Base-by-base conservation (phyloP, 2,113 vertebrate species). In the Podocnemis expansa region DNA sequence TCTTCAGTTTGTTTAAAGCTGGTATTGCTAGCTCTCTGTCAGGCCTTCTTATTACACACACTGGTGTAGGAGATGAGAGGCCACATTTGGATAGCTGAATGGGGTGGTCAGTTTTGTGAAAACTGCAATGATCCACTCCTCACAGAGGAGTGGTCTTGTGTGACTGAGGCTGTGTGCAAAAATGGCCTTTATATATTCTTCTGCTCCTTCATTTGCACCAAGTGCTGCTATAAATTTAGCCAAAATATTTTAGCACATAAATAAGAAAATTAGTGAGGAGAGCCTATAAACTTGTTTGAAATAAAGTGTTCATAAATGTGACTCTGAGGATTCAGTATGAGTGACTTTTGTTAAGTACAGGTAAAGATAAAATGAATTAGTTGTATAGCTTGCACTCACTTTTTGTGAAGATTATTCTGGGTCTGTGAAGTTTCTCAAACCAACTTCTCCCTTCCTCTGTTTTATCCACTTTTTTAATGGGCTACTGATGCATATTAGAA, bases 401-500 rank as follows among this genome's bases (percentile, higher is more conserved):
- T 41, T 90, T 54, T 91, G 58, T 56, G 10, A 86, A 49, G 55
- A 94, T 91, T 63, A 93, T 83, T 93, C 91, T 67, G 91, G 47
- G 89, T 82, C 51, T 80, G 45, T 89, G 51, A 83, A 96, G 43
- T 94, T 97, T 95, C 75, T 87, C 91, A 91, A 91, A 95, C 83
- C 87, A 82, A 91, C 90, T 96, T 95, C 91, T 96, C 96, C 89
- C 80, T 94, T 92, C 89, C 78, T 96, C 83, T 95, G 60, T 93
- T 94, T 96, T 97, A 70, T n/a, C n/a, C 94, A 91, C 92, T 95
- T 52, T 92, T 95, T 96, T 85, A 98, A 97, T 96, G 97, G 94
- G 94, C 93, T 97, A 97, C 97, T 97, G 97, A 98, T 97, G 97
- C 95, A 97, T 97, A 98, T 97, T 98, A 97, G 97, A 97, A 97